Percentiles rank a stretch among this genome's conserved stretches.
Evolutionary conservation across 2,113 vertebrate genomes (phyloP).

Genomic region (Sorex araneus): DNA sequence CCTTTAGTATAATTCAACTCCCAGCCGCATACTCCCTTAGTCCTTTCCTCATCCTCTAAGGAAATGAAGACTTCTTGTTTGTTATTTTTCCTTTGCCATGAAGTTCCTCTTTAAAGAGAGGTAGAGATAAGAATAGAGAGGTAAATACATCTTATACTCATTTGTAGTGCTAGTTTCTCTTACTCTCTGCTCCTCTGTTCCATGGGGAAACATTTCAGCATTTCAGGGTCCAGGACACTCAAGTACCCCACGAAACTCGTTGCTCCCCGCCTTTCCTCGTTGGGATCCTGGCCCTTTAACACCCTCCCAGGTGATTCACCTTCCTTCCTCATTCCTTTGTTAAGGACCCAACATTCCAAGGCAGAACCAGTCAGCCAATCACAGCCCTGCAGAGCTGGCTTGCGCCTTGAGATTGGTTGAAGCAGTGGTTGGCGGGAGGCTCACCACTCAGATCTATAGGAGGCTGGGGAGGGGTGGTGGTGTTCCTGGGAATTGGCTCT

Average conservation of each 20-base stretch:
- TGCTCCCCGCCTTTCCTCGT: not conserved
- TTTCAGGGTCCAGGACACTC: not conserved
- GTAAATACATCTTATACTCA: too few relatives aligned
- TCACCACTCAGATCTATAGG: not conserved
- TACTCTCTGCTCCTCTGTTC: not conserved
- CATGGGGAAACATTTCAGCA: slow-evolving; percentile 18
- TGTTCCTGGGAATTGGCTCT: slow-evolving; percentile 11
- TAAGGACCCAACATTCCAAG: slow-evolving; percentile 82
- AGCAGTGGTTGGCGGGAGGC: slow-evolving; percentile 76
- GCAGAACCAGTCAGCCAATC: slow-evolving; percentile 77
- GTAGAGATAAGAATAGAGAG: too few relatives aligned
- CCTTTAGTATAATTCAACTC: slow-evolving; percentile 46
- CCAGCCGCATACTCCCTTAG: slow-evolving; percentile 33
- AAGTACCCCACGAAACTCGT: not conserved
- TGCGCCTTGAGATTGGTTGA: slow-evolving; percentile 75
- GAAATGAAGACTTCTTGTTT: slow-evolving; percentile 49
- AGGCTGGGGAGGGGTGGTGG: slow-evolving; percentile 54
- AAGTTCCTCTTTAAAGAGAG: not conserved
- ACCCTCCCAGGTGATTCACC: slow-evolving; percentile 83
- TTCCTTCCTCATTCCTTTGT: slow-evolving; percentile 86
- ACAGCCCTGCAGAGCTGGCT: slow-evolving; percentile 41
- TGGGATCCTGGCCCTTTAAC: slow-evolving; percentile 74
- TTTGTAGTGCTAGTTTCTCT: not conserved
- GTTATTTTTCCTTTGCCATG: not conserved
- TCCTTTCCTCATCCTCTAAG: not conserved